Evolutionary conservation across 2,888 invertebrate species (phyloP).

Genomic region (Sphecodes monilicornis): DNA sequence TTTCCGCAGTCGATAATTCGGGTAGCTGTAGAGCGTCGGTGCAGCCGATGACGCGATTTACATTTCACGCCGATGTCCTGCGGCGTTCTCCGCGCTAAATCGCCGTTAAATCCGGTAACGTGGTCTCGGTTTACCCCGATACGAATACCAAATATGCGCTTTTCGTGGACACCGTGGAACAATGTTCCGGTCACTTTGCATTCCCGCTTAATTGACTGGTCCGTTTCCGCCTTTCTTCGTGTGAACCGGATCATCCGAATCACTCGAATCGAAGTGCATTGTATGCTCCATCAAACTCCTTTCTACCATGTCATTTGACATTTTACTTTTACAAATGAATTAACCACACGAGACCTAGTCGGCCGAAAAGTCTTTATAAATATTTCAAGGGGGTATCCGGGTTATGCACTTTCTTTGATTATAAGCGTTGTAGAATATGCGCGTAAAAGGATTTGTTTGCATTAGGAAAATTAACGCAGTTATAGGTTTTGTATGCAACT

Average conservation of each 20-base stretch:
- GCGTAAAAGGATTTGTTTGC: no score
- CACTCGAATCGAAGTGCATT: neutral
- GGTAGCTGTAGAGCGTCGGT: conserved; percentile 21
- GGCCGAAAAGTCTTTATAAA: neutral
- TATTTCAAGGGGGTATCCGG: no score
- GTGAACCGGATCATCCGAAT: neutral
- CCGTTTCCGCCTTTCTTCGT: neutral
- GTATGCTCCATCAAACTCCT: neutral
- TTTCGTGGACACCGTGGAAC: conserved; percentile 26
- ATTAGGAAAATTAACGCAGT: no score
- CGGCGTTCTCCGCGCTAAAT: conserved; percentile 53
- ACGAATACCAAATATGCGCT: conserved; percentile 55
- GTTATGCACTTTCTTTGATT: no score
- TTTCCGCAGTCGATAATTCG: conserved; percentile 29
- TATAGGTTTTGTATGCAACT: no score
- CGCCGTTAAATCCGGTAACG: conserved; percentile 55
- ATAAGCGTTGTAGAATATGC: no score
- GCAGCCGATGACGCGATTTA: conserved; percentile 55
- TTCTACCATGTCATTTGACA: neutral
- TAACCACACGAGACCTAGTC: neutral
- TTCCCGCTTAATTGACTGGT: conserved; percentile 40
- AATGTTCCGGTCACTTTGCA: conserved; percentile 32
- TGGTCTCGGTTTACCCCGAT: conserved; percentile 52
- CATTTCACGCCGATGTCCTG: conserved; percentile 57
- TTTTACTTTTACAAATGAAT: neutral